phyloP scores from a whole-genome alignment of 2,888 invertebrate genomes.

The Smittia aterrima region DNA sequence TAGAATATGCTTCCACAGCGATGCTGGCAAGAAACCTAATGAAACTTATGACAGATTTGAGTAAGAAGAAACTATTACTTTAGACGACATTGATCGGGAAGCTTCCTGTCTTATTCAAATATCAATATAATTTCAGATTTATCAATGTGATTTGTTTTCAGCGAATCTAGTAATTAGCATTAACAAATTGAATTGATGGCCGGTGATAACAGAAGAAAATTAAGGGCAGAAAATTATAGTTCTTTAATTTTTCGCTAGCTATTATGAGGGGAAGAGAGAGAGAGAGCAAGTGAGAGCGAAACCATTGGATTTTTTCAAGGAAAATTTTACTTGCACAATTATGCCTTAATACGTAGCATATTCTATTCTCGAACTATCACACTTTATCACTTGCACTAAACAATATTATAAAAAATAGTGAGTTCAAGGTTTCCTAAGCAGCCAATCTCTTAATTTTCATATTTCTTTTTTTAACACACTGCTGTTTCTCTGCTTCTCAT shows the following conservation, averaged over 20 bases:
- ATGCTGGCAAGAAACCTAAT: neutral
- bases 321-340: conserved; percentile 27
- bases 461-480: no score
- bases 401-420: conserved; percentile 1
- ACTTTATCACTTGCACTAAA: conserved; percentile 37
- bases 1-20: neutral
- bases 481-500: no score
- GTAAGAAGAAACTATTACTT: no score
- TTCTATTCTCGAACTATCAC: conserved; percentile 17
- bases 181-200: no score
- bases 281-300: neutral
- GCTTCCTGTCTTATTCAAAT: no score
- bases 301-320: neutral
- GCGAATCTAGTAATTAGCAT: no score
- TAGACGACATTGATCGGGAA: no score
- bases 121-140: no score
- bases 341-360: neutral
- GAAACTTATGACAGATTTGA: no score
- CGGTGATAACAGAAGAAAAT: no score
- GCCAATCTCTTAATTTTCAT: no score
- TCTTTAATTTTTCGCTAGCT: conserved; percentile 1
- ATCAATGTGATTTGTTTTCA: no score
- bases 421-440: neutral
- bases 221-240: neutral
- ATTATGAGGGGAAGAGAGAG: neutral